Evolutionary conservation across 2,113 vertebrate species (phyloP), one percentile per base, ranked within the genome.

Genomic region (Trichechus manatus): DNA sequence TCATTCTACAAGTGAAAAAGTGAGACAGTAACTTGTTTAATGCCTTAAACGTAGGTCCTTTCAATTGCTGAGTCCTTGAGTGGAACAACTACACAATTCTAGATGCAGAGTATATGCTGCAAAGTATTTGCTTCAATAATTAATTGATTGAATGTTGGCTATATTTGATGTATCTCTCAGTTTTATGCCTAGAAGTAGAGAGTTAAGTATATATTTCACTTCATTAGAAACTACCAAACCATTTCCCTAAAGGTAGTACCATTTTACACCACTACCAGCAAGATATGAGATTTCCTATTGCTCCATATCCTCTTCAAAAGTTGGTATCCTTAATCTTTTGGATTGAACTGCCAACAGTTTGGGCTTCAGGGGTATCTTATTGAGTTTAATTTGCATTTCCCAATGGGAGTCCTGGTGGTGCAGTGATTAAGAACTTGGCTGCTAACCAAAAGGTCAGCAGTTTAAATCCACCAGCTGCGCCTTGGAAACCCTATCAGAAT

Each of bases 101-200:
- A 42, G 68, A 53, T 53, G 15, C 29, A 25, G 22, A 91, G 15
- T 77, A 47, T 78, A 61, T 66, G 61, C 22, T 33, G 39, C 72
- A 0, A 81, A 93, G 86, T 92, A 63, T 36, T 93, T 95, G 23
- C 82, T 81, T 94, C 33, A 36, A 36, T 66, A 96, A 94, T 91
- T 74, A 77, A 77, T 87, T 78, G 64, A 83, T 70, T 70, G 66
- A 74, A 44, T 77, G 78, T 50, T 39, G 27, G 33, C 44, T 96
- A 39, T 87, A 89, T 39, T 90, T 80, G 78, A 79, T 90, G 20
- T 82, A 87, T 75, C 39, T 44, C 39, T 77, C 22, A 13, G 5
- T 19, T 70, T 70, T 70, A 36, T 70, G 68, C 33, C 33, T 70
- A 70, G 19, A n/a, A 70, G 19, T 19, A 70, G 33, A 78, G 14